Evolutionary conservation across 2,888 invertebrate species (phyloP), one percentile per base, ranked within the genome.

Genomic region (Ennomos quercinarius): DNA sequence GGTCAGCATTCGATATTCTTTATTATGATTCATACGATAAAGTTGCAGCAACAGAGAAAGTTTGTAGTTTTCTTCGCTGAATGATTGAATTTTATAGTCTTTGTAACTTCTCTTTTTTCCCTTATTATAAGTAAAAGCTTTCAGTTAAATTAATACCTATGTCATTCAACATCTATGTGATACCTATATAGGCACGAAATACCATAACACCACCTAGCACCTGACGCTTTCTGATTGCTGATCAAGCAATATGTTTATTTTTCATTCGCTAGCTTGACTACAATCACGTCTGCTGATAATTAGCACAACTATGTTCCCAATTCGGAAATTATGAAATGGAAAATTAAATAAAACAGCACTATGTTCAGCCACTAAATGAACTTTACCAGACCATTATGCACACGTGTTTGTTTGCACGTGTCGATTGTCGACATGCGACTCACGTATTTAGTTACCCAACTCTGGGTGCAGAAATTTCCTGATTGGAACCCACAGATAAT

Each of bases 361-460:
- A 10, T 46, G 46, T 57, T 46, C 17, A n/a, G 45, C 60, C 64
- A 40, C 61, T 54, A 49, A 67, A 64, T 57, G 73, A 72, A 73
- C 71, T 68, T 72, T 70, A 64, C 71, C 6, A 27, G 73, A 69
- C 72, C 63, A 87, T 88, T 87, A 88, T 49, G 71, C 72, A 78
- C 87, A 84, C 88, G 88, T 80, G 83, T 80, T 70, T 63, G 65
- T 65, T 68, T 74, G 80, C 76, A 83, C 82, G 85, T 84, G 87
- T 83, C 86, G 87, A 87, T 86, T 86, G 84, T 72, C 73, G 63
- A 77, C 72, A 89, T 85, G 85, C 87, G 69, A 77, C 79, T 83
- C 89, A 89, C 89, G 90, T 89, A 77, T 77, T 75, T 78, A 78
- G 86, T 87, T 85, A 83, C 84, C 84, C 84, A 86, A 86, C 86